Evolutionary conservation across 2,113 vertebrate genomes (phyloP).

Genomic region (Chaetodon auriga): DNA sequence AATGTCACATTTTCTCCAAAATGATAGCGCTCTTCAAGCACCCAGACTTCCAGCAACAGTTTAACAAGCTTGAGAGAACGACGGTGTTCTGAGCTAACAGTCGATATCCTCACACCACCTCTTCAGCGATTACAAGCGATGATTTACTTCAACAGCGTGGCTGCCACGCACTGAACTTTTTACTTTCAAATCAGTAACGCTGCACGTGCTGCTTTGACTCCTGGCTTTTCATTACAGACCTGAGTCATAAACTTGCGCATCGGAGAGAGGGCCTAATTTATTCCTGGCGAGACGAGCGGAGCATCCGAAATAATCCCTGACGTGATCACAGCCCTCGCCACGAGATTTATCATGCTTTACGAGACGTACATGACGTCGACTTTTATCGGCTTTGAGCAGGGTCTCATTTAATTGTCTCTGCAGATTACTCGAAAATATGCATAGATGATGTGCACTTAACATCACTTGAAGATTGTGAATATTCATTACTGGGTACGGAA

Average conservation of each 20-base stretch:
- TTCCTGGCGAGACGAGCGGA: constrained; percentile 54
- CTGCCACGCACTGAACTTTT: constrained; percentile 48
- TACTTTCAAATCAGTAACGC: constrained; percentile 71
- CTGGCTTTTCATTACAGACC: constrained; percentile 60
- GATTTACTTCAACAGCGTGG: constrained; percentile 57
- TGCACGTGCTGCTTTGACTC: constrained; percentile 55
- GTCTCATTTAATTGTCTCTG: constrained; percentile 58
- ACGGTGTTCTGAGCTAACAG: constrained; percentile 18
- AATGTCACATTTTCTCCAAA: constrained; percentile 33
- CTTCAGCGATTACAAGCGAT: constrained; percentile 55
- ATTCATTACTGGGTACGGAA: constrained; percentile 43
- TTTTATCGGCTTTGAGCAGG: constrained; percentile 40
- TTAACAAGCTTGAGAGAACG: constrained; percentile 41
- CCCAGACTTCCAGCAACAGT: constrained; percentile 8
- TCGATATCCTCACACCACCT: constrained; percentile 56
- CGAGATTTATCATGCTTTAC: constrained; percentile 57
- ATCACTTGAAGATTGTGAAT: constrained; percentile 54
- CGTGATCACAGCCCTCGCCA: constrained; percentile 46
- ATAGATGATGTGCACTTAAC: constrained; percentile 46
- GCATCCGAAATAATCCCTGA: constrained; percentile 68
- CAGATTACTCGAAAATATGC: constrained; percentile 57
- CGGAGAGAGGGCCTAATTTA: constrained; percentile 54
- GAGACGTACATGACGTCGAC: constrained; percentile 41
- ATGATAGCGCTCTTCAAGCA: constrained; percentile 1
- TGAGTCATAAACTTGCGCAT: constrained; percentile 57